These are phyloP conservation scores for Cryptus viduatorius DNA, from an alignment of 2,888 invertebrate species.

Conservation along the genomic window DNA sequence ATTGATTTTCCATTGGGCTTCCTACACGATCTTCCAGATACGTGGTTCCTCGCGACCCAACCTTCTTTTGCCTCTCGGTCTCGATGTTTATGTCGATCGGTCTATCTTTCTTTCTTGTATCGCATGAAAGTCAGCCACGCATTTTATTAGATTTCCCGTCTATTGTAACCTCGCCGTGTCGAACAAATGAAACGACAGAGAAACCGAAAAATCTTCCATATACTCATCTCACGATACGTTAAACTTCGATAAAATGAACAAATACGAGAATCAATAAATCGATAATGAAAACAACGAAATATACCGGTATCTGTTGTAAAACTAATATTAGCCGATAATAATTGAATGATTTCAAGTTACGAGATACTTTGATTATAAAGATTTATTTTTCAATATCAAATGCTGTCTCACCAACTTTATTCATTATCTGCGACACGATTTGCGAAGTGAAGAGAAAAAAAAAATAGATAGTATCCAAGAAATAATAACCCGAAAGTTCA, in stretches of 20 bases:
- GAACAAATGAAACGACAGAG: conserved; percentile 45
- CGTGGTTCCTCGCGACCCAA: conserved; percentile 58
- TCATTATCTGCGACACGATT: not conserved
- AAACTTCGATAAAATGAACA: not conserved
- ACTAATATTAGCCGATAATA: not conserved
- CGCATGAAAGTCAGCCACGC: conserved; percentile 68
- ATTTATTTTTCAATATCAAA: not conserved
- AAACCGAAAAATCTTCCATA: conserved; percentile 26
- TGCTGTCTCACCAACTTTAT: not conserved
- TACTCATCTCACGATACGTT: not conserved
- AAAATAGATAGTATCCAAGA: not conserved
- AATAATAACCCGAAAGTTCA: not conserved
- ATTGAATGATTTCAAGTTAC: not conserved
- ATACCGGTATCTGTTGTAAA: not conserved
- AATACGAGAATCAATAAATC: not conserved
- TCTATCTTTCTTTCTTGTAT: conserved; percentile 65
- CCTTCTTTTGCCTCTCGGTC: conserved; percentile 32
- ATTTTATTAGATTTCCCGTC: conserved; percentile 78
- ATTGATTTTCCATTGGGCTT: conserved; percentile 69
- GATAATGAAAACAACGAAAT: not conserved
- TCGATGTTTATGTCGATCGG: conserved; percentile 41
- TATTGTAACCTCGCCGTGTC: conserved; percentile 59
- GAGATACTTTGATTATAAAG: not conserved
- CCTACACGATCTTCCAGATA: conserved; percentile 65
- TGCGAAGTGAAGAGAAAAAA: not conserved